These are phyloP conservation scores for Magallana ariakensis DNA, from an alignment of 1,140 invertebrate genomes.

Conservation along the genomic window DNA sequence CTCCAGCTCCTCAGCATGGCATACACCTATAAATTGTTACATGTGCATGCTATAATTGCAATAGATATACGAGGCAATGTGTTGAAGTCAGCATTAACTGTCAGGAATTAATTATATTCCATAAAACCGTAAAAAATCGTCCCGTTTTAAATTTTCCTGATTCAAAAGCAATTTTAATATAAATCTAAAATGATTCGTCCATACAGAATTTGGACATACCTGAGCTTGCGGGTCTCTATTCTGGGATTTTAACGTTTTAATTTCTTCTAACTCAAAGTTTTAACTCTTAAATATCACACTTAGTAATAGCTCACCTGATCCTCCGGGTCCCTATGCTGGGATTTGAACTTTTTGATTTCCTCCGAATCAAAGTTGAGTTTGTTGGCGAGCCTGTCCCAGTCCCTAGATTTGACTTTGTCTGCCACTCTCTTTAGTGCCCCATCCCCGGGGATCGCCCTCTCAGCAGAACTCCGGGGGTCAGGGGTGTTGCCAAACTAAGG, in stretches of 20 bases:
- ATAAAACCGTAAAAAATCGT: no score
- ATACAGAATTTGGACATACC: neutral
- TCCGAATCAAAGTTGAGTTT: conserved; percentile 71
- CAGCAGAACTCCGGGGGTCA: no score
- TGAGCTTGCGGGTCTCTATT: neutral
- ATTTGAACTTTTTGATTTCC: conserved; percentile 70
- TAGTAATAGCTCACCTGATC: no score
- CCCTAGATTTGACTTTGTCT: conserved; percentile 45
- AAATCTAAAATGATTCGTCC: neutral
- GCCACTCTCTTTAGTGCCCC: neutral
- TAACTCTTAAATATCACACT: no score
- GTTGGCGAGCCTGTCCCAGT: conserved; percentile 75
- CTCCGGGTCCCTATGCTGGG: neutral
- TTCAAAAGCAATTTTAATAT: neutral
- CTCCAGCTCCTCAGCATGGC: neutral
- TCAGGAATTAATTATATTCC: no score
- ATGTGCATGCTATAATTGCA: neutral
- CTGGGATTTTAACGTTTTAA: conserved; percentile 63
- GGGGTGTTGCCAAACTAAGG: no score
- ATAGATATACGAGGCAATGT: neutral
- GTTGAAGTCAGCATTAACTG: no score
- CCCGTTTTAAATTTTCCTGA: no score
- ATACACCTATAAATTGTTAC: conserved; percentile 1
- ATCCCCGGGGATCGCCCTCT: no score
- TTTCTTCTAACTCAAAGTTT: conserved; percentile 70